These are phyloP conservation scores for Eucriotettix oculatus DNA, from an alignment of 2,888 invertebrate genomes.

Conservation along the genomic window DNA sequence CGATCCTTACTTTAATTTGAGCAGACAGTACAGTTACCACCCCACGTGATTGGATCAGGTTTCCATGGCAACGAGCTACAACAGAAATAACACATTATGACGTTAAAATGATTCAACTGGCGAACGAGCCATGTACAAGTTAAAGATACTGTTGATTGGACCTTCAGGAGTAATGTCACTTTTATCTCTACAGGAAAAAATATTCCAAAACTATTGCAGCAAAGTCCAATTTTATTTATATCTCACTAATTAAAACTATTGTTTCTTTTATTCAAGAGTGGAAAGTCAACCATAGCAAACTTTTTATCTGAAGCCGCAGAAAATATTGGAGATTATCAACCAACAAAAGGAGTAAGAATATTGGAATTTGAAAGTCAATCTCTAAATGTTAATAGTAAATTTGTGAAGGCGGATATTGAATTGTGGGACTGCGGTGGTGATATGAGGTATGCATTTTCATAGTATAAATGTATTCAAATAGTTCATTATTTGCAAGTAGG, in stretches of 20 bases:
- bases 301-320: conserved; percentile 56
- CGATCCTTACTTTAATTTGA: too few relatives aligned
- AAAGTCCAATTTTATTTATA: neutral
- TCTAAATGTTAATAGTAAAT: conserved; percentile 38
- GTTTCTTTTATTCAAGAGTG: conserved; percentile 37
- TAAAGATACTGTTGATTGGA: conserved; percentile 40
- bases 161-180: conserved; percentile 31
- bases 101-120: neutral
- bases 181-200: conserved; percentile 2
- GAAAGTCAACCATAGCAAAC: conserved; percentile 53
- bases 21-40: too few relatives aligned
- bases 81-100: too few relatives aligned
- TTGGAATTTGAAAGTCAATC: conserved; percentile 56
- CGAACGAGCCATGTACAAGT: conserved; percentile 16
- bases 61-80: neutral
- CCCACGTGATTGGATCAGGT: neutral
- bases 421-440: conserved; percentile 70
- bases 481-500: too few relatives aligned
- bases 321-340: conserved; percentile 37
- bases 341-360: conserved; percentile 58
- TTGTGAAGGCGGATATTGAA: conserved; percentile 49
- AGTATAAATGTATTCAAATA: too few relatives aligned
- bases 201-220: neutral
- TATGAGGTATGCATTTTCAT: conserved; percentile 34
- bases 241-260: conserved; percentile 1